Evolutionary conservation across 2,797 vertebrate genomes (phyloP).

Genomic region (Buceros bicornis): DNA sequence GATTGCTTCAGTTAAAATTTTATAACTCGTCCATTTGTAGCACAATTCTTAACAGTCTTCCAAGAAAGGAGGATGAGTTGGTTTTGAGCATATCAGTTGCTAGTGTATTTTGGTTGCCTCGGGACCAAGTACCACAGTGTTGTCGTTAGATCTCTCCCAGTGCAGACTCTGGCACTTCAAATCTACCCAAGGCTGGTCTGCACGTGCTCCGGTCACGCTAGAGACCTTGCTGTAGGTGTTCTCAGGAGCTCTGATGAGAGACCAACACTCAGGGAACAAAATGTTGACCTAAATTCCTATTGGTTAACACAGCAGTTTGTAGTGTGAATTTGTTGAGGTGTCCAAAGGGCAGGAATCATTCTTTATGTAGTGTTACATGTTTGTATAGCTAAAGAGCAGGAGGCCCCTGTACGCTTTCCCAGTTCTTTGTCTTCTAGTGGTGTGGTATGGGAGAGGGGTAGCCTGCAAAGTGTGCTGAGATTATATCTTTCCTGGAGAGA

Average conservation of each 20-base stretch:
- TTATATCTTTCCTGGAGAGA: background rate
- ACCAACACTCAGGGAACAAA: background rate
- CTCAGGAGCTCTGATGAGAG: background rate
- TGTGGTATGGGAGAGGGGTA: background rate
- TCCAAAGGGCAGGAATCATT: background rate
- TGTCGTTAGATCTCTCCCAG: background rate
- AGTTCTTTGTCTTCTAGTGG: background rate
- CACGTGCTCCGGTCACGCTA: fast-evolving
- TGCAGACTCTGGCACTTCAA: background rate
- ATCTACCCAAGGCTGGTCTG: background rate
- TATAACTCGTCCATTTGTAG: background rate
- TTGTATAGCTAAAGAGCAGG: background rate
- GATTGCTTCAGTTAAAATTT: background rate
- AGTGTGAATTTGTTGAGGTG: background rate
- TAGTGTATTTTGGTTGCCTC: background rate
- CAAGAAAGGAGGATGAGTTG: background rate
- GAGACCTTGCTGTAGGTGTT: background rate
- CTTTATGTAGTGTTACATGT: background rate
- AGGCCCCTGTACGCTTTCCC: background rate
- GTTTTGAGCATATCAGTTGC: background rate
- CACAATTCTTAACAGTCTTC: background rate
- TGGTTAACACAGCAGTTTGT: background rate
- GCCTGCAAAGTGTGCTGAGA: background rate
- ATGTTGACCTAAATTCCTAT: background rate
- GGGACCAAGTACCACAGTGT: fast-evolving